Evolutionary conservation across 2,888 invertebrate genomes (phyloP).

Genomic region (Cecidostiba fungosa): DNA sequence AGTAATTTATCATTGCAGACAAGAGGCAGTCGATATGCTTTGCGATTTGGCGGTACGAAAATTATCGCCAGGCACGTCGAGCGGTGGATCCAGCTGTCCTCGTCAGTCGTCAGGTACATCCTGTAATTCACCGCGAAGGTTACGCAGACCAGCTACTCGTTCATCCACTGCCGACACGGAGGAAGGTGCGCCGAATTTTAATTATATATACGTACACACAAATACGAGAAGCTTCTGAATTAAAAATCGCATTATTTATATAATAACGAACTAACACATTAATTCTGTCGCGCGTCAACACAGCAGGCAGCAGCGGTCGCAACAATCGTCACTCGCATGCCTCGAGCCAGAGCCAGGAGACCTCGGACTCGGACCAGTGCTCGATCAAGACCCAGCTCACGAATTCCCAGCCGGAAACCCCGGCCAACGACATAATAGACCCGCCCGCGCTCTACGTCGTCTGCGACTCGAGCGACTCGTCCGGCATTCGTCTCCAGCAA

Average conservation of each 20-base stretch:
- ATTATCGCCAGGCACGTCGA: conserved; percentile 83
- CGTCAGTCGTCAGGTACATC: conserved; percentile 81
- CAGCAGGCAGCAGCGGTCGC: conserved; percentile 21
- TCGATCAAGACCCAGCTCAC: conserved; percentile 76
- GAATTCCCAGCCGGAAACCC: conserved; percentile 73
- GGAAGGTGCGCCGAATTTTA: conserved; percentile 69
- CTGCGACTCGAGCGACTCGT: conserved; percentile 73
- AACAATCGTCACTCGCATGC: conserved; percentile 63
- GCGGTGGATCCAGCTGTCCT: conserved; percentile 76
- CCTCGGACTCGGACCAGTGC: conserved; percentile 77
- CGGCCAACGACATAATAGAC: conserved; percentile 74
- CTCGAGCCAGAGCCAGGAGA: conserved; percentile 71
- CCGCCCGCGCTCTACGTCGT: conserved; percentile 76
- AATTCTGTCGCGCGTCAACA: not conserved
- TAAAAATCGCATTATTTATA: not conserved
- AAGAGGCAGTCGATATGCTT: conserved; percentile 92
- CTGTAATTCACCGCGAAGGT: conserved; percentile 84
- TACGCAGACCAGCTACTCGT: conserved; percentile 83
- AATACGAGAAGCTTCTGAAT: not conserved
- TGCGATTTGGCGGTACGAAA: conserved; percentile 90
- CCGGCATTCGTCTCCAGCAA: conserved; percentile 14
- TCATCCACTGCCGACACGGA: conserved; percentile 77
- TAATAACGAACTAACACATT: not conserved
- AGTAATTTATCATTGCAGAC: conserved; percentile 80
- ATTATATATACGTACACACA: not conserved